Evolutionary conservation across 2,797 vertebrate genomes (phyloP), one percentile per base, ranked within the genome.

Genomic region (Picus viridis): DNA sequence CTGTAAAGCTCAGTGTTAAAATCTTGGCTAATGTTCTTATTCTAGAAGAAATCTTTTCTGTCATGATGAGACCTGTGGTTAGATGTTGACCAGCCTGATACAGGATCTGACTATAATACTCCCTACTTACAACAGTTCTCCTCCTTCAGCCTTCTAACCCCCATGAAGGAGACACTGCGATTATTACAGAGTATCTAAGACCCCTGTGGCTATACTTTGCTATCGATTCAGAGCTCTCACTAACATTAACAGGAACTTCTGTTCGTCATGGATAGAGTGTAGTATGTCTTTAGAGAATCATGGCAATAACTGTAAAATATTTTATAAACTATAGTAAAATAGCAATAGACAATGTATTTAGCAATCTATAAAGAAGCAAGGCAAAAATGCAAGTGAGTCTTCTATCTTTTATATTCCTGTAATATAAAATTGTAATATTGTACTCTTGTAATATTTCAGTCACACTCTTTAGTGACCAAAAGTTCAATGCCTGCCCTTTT

Each of bases 151-250:
- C 70, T 59, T 65, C 20, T 77, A 76, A 1, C 10, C 26, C 51
- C 36, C 49, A 16, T 9, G 22, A 70, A 92, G 16, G 34, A 93
- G 65, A n/a, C 36, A 9, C 43, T 36, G 64, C 65, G 71, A 79
- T 83, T 82, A 82, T 45, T 69, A 61, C 41, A 83, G 39, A 29
- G 22, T 1, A 83, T 61, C 75, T 49, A 17, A 79, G 63, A 59
- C 73, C 68, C 41, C 75, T 8, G 53, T 34, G 47, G 53, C 70
- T 86, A 10, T 4, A 30, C 64, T 68, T 71, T 53, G 20, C 54
- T 92, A 83, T 89, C 54, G 73, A 95, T 89, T 67, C 73, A 39
- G 51, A 90, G 45, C 73, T 90, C 74, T 63, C 59, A 39, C 67
- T 83, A 54, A 45, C 78, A 76, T 74, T 88, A 69, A 53, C 34